Evolutionary conservation across 2,888 invertebrate species (phyloP).

Genomic region (Chirona hameri): DNA sequence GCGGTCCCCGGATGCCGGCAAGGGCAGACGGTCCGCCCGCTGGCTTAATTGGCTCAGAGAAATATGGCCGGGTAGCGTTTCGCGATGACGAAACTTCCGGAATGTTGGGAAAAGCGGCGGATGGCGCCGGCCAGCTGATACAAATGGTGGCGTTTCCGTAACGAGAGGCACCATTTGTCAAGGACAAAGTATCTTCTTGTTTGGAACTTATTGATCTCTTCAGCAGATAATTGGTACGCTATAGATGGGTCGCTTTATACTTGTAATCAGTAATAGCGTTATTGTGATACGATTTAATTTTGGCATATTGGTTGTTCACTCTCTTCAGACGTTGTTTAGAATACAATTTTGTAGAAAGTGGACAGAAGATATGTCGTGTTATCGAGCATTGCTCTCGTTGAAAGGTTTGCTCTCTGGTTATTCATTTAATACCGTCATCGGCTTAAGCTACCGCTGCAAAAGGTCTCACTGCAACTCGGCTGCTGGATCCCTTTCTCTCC

Average conservation of each 20-base stretch:
- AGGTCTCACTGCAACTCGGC: neutral
- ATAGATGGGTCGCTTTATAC: neutral
- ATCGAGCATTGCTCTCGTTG: neutral
- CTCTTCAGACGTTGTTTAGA: no score
- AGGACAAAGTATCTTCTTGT: no score
- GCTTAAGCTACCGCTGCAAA: neutral
- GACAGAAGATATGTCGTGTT: no score
- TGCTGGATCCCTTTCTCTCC: neutral
- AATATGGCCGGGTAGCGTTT: neutral
- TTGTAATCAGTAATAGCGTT: no score
- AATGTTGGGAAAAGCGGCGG: neutral
- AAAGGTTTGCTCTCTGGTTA: no score
- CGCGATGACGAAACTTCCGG: neutral
- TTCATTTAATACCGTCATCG: no score
- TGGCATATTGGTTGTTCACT: no score
- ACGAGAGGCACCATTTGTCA: no score
- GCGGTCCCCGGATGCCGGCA: neutral
- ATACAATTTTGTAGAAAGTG: no score
- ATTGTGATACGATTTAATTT: no score
- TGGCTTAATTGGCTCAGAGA: neutral
- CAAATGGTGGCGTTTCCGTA: neutral
- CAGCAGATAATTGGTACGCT: no score
- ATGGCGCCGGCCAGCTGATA: neutral
- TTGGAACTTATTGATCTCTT: no score
- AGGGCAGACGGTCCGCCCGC: neutral